Base-by-base conservation (phyloP, 1,140 invertebrate species). In the Popillia japonica region DNA sequence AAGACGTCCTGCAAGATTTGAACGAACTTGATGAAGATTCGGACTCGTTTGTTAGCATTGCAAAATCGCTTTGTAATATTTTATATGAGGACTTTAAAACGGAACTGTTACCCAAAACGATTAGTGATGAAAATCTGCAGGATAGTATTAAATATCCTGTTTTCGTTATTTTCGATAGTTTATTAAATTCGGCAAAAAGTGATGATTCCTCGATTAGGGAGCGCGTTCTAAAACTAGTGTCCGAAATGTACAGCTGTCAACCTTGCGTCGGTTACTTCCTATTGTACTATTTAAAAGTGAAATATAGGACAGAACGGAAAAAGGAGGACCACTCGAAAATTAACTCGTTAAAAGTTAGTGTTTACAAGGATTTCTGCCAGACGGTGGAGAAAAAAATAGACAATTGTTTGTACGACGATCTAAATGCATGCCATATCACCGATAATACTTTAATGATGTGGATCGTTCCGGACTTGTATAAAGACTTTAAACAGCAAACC, bases 391-490 rank as follows among this genome's bases (percentile, higher is more conserved):
- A 95, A 83, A 95, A 96, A 88, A 84, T 94, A 80, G 93, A 93
- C 79, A 89, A 90, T 17, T 94, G 93, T 88, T 88, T 97, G 80
- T 90, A 94, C 40, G 88, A 90, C 79, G 95, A 97, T 89, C 90
- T 97, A 80, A 92, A 93, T 87, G 91, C 93, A 85, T 96, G 96
- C 85, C 95, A 97, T 86, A 93, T 96, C 85, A 93, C 94, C 86
- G 96, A 96, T 89, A 92, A 95, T 23, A 90, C 92, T 81, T 90
- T 98, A 83, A 92, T 98, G 83, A 94, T 96, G 82, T 98, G 93
- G 90, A 88, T 99, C 73, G 91, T 98, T 86, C 96, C 96, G 59
- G 96, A 97, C 85, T 90, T 98, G 68, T 99, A 96, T 85, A 92
- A 92, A 85, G 95, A 96, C 87, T 98, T 98, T 87, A 94, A 96